phyloP scores from a whole-genome alignment of 2,113 vertebrate species.

The Limnothrissa miodon region DNA sequence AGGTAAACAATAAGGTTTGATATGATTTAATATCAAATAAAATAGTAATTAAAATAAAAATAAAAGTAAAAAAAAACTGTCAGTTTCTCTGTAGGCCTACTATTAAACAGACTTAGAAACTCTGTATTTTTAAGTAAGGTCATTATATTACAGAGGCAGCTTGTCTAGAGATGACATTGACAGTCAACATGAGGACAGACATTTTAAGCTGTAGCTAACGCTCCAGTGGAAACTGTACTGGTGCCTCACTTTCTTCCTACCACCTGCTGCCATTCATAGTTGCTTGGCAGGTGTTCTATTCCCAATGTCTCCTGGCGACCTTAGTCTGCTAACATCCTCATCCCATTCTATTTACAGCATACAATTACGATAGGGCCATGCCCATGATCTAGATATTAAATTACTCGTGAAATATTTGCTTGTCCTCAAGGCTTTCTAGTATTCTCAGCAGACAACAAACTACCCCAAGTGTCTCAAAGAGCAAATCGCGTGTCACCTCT shows the following conservation, averaged over 20 bases:
- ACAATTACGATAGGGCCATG: slow-evolving; percentile 27
- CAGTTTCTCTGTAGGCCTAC: too few species aligned
- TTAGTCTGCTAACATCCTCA: background rate
- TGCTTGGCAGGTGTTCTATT: slow-evolving; percentile 19
- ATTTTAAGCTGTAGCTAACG: background rate
- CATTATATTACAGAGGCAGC: background rate
- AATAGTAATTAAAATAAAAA: too few species aligned
- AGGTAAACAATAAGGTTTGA: too few species aligned
- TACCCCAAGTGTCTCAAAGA: slow-evolving; percentile 38
- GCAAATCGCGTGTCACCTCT: slow-evolving; percentile 40
- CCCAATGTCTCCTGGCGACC: slow-evolving; percentile 2
- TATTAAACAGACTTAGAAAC: too few species aligned
- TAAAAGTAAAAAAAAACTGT: too few species aligned
- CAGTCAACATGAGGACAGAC: background rate
- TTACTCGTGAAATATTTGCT: slow-evolving; percentile 53
- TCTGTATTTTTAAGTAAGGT: background rate
- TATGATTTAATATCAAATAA: too few species aligned
- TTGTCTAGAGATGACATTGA: background rate
- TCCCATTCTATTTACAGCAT: slow-evolving; percentile 33
- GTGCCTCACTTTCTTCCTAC: background rate
- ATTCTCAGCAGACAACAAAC: slow-evolving; percentile 27
- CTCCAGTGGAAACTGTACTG: background rate
- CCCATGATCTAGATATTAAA: slow-evolving; percentile 52
- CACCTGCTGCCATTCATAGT: slow-evolving; percentile 7
- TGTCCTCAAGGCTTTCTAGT: slow-evolving; percentile 34